Evolutionary conservation across 2,888 invertebrate species (phyloP), one percentile per base, ranked within the genome.

Genomic region (Vanessa cardui): DNA sequence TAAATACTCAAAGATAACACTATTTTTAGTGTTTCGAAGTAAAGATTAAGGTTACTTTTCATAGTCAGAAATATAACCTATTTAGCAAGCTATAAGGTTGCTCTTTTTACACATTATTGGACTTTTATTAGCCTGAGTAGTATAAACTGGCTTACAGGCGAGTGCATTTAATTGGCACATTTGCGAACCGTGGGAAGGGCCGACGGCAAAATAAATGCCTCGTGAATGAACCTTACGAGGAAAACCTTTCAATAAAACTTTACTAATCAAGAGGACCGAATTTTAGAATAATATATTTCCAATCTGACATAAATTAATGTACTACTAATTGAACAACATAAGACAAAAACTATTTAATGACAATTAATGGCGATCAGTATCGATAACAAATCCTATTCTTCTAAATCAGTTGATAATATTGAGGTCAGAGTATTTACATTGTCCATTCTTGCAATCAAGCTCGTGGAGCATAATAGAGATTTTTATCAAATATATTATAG

Each of bases 101-200:
- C 12, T 26, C 12, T 62, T 70, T 68, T 64, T 70, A 64, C 46
- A 16, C 26, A 54, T 26, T 21, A n/a, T 21, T 60, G 33, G 1
- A 49, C 7, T 54, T 70, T 70, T 67, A 68, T 70, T 68, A 68
- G 64, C 62, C 59, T 54, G 64, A 65, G 62, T 58, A 52, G 46
- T 72, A 70, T 74, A 70, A 72, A 68, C 56, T 72, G 61, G 56
- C 56, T 67, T 72, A 72, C 69, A 72, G 77, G 77, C 76, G 77
- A 76, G 78, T 80, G 80, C 81, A 77, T 80, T 78, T 84, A 84
- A 87, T 86, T 86, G 81, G 76, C 72, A 70, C 77, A 75, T 74
- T 70, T 66, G 67, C 70, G 68, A 71, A 74, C 77, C 85, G 85
- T 86, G 86, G 81, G 86, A 85, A 83, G 73, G 61, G 68, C 72